Conservation (phyloP, 2,113 vertebrate genomes). For the Microtus ochrogaster region DNA sequence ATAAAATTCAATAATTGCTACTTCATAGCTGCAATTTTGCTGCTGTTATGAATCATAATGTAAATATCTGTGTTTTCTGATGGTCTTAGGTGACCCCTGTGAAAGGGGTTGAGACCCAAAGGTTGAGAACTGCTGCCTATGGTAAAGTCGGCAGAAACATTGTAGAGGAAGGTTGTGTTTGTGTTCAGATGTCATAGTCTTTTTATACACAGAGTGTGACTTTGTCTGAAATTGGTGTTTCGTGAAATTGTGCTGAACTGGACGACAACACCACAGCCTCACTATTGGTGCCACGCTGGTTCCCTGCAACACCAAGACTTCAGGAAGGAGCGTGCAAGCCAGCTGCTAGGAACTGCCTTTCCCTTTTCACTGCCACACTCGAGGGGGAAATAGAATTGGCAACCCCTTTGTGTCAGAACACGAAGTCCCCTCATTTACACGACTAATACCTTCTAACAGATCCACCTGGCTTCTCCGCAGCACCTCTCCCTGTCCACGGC, state of each 20-base stretch:
- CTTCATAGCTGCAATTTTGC: background rate
- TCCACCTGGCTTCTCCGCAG: background rate
- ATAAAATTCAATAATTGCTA: background rate
- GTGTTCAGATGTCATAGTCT: background rate
- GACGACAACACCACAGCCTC: background rate
- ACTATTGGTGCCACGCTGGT: background rate
- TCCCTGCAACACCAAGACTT: background rate
- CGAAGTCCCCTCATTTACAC: background rate
- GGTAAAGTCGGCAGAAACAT: background rate
- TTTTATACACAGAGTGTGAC: background rate
- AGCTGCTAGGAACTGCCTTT: background rate
- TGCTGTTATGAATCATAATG: background rate
- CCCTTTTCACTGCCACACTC: background rate
- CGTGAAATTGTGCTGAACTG: background rate
- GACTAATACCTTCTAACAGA: background rate
- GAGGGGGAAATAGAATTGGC: background rate
- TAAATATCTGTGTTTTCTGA: background rate
- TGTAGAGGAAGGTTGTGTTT: background rate
- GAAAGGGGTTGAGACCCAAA: background rate
- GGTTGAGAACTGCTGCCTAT: background rate
- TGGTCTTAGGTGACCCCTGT: background rate
- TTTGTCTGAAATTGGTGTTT: conserved; percentile 15
- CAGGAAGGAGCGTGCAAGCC: background rate
- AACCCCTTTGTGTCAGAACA: background rate
- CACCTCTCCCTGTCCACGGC: background rate